Conservation (phyloP, 1,140 invertebrate species). For the Drosophila aff. region DNA sequence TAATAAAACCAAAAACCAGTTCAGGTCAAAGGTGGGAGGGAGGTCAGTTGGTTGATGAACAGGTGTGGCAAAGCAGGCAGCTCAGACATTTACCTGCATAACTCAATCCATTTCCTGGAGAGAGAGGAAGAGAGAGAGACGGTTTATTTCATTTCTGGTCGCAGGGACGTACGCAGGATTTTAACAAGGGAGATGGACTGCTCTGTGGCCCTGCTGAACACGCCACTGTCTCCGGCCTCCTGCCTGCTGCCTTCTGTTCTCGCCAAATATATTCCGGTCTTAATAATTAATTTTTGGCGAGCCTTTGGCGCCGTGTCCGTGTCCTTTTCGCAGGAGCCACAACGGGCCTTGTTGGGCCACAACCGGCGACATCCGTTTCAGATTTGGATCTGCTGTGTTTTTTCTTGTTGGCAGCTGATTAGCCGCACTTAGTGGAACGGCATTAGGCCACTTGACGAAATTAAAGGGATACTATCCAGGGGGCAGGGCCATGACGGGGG, state of each 20-base stretch:
- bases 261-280: conserved; percentile 47
- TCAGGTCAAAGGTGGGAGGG: conserved; percentile 19
- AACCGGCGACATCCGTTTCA: conserved; percentile 74
- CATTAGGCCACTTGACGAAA: conserved; percentile 81
- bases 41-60: conserved; percentile 6
- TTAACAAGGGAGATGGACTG: neutral
- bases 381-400: conserved; percentile 65
- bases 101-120: neutral
- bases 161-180: conserved; percentile 1
- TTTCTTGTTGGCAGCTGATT: conserved; percentile 68
- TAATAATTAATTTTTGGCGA: conserved; percentile 74
- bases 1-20: neutral
- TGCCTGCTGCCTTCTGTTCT: neutral
- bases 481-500: neutral
- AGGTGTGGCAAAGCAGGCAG: conserved; percentile 16
- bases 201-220: neutral
- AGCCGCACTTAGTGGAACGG: conserved; percentile 80
- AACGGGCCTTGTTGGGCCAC: conserved; percentile 54
- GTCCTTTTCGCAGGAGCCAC: conserved; percentile 9
- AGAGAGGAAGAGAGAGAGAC: neutral
- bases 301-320: conserved; percentile 30
- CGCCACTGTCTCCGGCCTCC: neutral
- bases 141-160: conserved; percentile 57
- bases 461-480: conserved; percentile 55
- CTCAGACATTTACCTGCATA: conserved; percentile 21